Evolutionary conservation across 2,797 vertebrate species (phyloP), one percentile per base, ranked within the genome.

Genomic region (Poeciliopsis infans): DNA sequence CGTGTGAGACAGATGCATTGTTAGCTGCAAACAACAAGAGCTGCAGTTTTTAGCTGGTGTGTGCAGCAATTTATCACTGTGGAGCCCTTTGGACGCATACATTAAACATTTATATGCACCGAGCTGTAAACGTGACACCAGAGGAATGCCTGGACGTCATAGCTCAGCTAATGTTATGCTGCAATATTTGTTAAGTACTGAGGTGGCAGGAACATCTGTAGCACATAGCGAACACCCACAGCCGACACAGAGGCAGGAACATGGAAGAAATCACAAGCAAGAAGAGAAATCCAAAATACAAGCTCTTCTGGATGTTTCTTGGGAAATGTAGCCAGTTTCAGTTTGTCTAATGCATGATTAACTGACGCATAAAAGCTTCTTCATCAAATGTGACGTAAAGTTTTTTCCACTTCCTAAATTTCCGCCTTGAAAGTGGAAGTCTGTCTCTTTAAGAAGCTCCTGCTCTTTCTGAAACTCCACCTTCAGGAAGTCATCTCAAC

Each of bases 71-170:
- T 47, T 33, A 75, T 64, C 57, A 47, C 59, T 68, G 75, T 18
- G 15, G 31, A 25, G 61, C 46, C 13, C 12, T n/a, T 33, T 55
- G 70, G 72, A 55, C 39, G 16, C 75, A 75, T 69, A 53, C 75
- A 45, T 57, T 72, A 16, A 72, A 43, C 46, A 83, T 55, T 68
- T 72, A 83, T 69, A 55, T 51, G 46, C 75, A 49, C 33, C 75
- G 7, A 39, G 28, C 72, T 81, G 74, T 80, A 82, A 86, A 85
- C 80, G 74, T 45, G 68, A 43, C 66, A 69, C 25, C 41, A n/a
- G 46, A 84, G 79, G 87, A 90, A 91, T 87, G 81, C 66, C 82
- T 25, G 4, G 70, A 85, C 70, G 83, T 88, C 87, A 86, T 49
- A 57, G 80, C 72, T 78, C 80, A 51, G 77, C 55, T 85, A 76